A percentile compares a stretch with the other conserved stretches of the same genome.
Conservation (phyloP, 1,140 invertebrate species). For the Gyrodactylus bullatarudis region DNA sequence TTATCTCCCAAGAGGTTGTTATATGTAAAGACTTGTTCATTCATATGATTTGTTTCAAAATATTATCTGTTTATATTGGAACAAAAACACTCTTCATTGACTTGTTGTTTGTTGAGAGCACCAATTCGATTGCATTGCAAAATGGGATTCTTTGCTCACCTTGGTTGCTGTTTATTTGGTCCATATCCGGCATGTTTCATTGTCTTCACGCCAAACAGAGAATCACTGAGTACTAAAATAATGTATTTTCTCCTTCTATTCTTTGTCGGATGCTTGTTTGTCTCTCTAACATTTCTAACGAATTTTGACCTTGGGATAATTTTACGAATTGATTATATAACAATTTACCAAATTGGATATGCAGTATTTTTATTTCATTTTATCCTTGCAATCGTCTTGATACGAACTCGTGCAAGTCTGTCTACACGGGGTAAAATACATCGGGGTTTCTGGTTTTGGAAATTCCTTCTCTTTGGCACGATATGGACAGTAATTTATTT, state of each 20-base stretch:
- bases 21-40: too few relatives aligned
- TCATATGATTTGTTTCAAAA: too few relatives aligned
- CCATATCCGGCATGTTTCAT: background rate
- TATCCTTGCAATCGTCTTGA: background rate
- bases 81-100: too few relatives aligned
- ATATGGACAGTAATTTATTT: background rate
- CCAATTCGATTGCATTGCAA: too few relatives aligned
- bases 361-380: background rate
- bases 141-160: background rate
- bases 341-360: background rate
- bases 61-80: too few relatives aligned
- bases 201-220: background rate
- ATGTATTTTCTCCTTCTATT: background rate
- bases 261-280: background rate
- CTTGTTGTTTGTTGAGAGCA: too few relatives aligned
- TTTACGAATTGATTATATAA: background rate
- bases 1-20: too few relatives aligned
- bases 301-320: background rate
- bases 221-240: background rate
- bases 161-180: background rate
- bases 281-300: background rate
- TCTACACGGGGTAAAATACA: background rate
- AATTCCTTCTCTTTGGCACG: background rate
- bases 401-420: background rate
- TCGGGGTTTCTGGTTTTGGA: background rate